phyloP scores from a whole-genome alignment of 2,888 invertebrate species.

The Rotaria macrura region DNA sequence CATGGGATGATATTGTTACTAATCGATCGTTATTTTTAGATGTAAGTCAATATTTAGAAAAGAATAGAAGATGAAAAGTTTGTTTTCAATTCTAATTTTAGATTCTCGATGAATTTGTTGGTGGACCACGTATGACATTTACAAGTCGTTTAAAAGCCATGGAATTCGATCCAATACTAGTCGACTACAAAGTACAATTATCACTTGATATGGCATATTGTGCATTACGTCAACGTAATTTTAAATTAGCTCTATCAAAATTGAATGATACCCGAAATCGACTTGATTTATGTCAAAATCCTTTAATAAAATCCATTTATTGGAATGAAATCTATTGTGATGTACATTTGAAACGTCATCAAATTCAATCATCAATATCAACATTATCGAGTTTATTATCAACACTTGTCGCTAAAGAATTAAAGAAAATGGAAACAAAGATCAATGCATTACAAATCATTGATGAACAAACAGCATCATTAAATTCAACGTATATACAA shows the following conservation, averaged over 20 bases:
- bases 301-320: not conserved
- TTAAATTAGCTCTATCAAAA: conserved; percentile 28
- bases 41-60: not conserved
- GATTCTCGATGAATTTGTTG: not conserved
- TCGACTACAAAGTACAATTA: conserved; percentile 23
- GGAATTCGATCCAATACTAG: not conserved
- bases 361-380: not conserved
- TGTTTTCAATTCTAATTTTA: not conserved
- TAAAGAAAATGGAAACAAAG: not conserved
- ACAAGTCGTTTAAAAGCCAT: conserved; percentile 4
- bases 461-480: not conserved
- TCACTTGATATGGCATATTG: conserved; percentile 23
- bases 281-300: not conserved
- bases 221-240: conserved; percentile 31
- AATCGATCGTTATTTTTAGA: conserved; percentile 32
- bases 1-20: conserved; percentile 34
- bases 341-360: conserved; percentile 9
- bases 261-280: conserved; percentile 22
- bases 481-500: not conserved
- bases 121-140: not conserved
- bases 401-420: not conserved
- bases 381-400: not conserved
- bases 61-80: too few relatives aligned
- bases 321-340: conserved; percentile 19
- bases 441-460: not conserved